Percentiles rank a stretch among this genome's conserved stretches.
Conservation (phyloP, 2,797 vertebrate species). For the Notolepis coatsorum region DNA sequence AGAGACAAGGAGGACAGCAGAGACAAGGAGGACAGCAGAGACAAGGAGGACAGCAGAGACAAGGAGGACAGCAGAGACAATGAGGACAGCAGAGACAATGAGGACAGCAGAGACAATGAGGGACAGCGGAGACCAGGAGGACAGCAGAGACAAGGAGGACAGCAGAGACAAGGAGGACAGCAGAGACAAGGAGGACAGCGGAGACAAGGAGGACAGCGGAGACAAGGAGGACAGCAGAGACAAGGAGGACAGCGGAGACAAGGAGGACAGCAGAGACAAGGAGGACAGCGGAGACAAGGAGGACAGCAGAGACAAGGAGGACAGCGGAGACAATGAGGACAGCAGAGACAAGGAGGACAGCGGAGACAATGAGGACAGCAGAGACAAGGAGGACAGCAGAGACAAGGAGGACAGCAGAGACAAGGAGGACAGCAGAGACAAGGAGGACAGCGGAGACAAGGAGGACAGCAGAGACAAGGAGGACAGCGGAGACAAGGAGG, state of each 20-base stretch:
- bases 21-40: slow-evolving; percentile 28
- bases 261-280: slow-evolving; percentile 2
- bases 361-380: too few relatives aligned
- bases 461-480: slow-evolving; percentile 7
- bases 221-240: background rate
- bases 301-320: slow-evolving; percentile 7
- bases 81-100: slow-evolving; percentile 12
- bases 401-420: slow-evolving; percentile 11
- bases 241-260: slow-evolving; percentile 5
- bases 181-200: slow-evolving; percentile 8
- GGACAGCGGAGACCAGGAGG: background rate
- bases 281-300: background rate
- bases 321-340: too few relatives aligned
- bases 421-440: slow-evolving; percentile 11
- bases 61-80: slow-evolving; percentile 14
- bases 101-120: slow-evolving; percentile 8
- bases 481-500: background rate
- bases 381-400: slow-evolving; percentile 16
- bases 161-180: slow-evolving; percentile 13
- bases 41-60: slow-evolving; percentile 11
- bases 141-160: slow-evolving; percentile 14
- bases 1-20: slow-evolving; percentile 32
- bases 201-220: too few relatives aligned
- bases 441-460: slow-evolving; percentile 1
- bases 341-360: slow-evolving; percentile 9